Percentiles rank a stretch among this genome's conserved stretches.
Evolutionary conservation across 2,113 vertebrate species (phyloP).

Genomic region (Passer montanus): DNA sequence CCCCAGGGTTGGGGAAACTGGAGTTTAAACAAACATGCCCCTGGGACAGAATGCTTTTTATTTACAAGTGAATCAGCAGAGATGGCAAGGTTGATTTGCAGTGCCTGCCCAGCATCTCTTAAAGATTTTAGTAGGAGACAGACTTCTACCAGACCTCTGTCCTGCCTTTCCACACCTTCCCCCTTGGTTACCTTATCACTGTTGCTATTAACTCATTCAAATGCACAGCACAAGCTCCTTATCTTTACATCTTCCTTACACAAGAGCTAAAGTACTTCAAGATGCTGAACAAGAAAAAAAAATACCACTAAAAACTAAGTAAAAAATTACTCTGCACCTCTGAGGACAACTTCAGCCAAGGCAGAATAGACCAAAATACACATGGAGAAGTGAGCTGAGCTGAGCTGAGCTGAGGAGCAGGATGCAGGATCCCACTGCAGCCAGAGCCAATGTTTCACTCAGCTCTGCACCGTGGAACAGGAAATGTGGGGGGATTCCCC

Average conservation of each 20-base stretch:
- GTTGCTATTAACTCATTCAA: neutral
- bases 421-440: neutral
- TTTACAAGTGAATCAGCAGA: neutral
- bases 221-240: neutral
- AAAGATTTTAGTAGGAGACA: neutral
- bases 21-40: neutral
- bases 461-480: neutral
- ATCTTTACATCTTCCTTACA: neutral
- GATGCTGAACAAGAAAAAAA: neutral
- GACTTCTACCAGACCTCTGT: neutral
- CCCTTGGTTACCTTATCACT: neutral
- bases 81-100: neutral
- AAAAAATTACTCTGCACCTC: neutral
- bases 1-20: accelerated
- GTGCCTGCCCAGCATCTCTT: neutral
- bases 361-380: neutral
- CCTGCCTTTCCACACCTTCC: neutral
- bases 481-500: neutral
- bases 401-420: neutral
- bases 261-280: neutral
- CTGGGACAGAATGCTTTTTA: neutral
- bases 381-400: neutral
- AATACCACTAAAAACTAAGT: neutral
- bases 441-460: neutral
- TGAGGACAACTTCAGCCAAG: neutral